A percentile compares a stretch with the other conserved stretches of the same genome.
These are phyloP conservation scores for Tricholaema leucomelas DNA, from an alignment of 2,113 vertebrate species.

Conservation along the genomic window DNA sequence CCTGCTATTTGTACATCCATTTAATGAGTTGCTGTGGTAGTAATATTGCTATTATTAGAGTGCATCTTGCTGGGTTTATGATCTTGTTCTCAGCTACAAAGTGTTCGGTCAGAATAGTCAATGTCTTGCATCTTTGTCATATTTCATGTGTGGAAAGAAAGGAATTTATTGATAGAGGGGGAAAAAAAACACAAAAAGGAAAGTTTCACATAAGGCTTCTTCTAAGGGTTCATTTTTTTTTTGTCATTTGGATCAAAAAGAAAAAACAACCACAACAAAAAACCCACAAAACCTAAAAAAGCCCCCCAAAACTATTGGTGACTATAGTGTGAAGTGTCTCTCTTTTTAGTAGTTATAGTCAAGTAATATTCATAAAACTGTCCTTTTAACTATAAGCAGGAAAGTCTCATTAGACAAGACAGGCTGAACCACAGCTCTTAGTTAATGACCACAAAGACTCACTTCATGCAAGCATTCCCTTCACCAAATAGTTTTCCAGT, in stretches of 20 bases:
- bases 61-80: not conserved
- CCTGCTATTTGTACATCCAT: not conserved
- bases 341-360: accelerated
- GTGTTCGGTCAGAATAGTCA: not conserved
- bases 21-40: constrained; percentile 11
- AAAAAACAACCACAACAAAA: accelerated
- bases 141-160: not conserved
- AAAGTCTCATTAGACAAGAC: not conserved
- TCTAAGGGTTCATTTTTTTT: not conserved
- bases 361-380: not conserved
- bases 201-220: not conserved
- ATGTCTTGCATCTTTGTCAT: not conserved
- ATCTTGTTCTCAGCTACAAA: not conserved
- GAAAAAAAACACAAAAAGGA: not conserved
- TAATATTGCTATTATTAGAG: constrained; percentile 2
- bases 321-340: not conserved
- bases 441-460: not conserved
- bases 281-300: too few species aligned
- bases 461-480: not conserved
- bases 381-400: not conserved
- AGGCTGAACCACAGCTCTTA: not conserved
- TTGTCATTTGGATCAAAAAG: not conserved
- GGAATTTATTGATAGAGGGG: not conserved
- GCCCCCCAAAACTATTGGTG: too few species aligned
- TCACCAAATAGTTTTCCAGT: not conserved